Evolutionary conservation across 1,140 invertebrate genomes (phyloP), one percentile per base, ranked within the genome.

Genomic region (Spodoptera frugiperda): DNA sequence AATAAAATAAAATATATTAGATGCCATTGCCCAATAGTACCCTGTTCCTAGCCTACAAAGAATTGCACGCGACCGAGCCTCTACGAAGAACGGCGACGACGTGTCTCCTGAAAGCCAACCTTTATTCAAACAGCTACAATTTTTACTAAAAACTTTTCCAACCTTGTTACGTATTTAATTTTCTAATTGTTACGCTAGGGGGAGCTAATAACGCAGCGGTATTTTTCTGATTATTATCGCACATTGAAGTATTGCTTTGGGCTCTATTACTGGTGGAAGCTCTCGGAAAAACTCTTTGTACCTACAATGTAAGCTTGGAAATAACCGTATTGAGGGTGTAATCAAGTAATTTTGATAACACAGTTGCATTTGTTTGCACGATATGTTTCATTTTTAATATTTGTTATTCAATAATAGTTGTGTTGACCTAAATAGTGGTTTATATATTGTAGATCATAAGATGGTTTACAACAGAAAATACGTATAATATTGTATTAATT

Each of bases 221-320:
- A 68, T 55, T 82, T 82, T 79, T 54, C 68, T 77, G 80, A 78
- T 77, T 55, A 48, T 61, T 82, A 82, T 82, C 77, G 70, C 61
- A 51, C 21, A 71, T 72, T 51, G 48, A 77, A 63, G 44, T 71
- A 63, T 72, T 19, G 46, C 46, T 61, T 59, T 68, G 65, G 71
- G 59, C 59, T 75, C 33, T 75, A 75, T 53, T 21, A 14, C 46
- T 75, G 72, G 65, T 75, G 72, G 65, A 75, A 75, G 46, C 57
- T 75, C 72, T 21, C n/a, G 57, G 59, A 75, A 73, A 59, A 48
- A 73, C 54, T 59, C 33, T 63, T 63, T 63, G 15, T 39, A 65
- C 25, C 39, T 53, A 75, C 72, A 75, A 51, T 53, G 59, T 75
- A 59, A 39, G 55, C 49, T 33, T 57, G 54, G 1, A 73, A 73